phyloP scores from a whole-genome alignment of 2,113 vertebrate genomes.

The Podiceps cristatus region DNA sequence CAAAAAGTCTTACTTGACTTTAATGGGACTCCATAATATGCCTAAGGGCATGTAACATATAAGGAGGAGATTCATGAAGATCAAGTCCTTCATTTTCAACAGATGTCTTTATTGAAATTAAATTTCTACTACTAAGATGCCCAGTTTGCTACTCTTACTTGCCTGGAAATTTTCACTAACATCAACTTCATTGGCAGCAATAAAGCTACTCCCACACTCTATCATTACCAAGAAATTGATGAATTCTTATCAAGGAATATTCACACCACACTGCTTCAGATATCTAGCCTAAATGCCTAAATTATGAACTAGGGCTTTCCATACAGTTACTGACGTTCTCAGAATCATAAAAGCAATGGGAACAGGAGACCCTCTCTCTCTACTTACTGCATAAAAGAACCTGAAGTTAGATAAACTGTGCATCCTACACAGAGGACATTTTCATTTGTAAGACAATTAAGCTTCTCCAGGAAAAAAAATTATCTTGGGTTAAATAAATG shows the following conservation, averaged over 20 bases:
- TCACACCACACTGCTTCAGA: not conserved
- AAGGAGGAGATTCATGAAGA: not conserved
- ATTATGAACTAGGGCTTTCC: not conserved
- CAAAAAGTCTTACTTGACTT: not conserved
- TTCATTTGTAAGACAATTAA: not conserved
- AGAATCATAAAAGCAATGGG: not conserved
- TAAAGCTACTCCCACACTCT: not conserved
- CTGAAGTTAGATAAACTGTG: not conserved
- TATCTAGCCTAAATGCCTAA: not conserved
- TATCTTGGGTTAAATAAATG: not conserved
- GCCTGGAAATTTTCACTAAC: not conserved
- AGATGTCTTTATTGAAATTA: slow-evolving; percentile 38
- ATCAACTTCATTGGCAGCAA: not conserved
- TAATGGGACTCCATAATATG: not conserved
- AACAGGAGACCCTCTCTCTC: not conserved
- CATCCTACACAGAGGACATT: not conserved
- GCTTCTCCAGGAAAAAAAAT: not conserved
- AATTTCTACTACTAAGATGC: slow-evolving; percentile 47
- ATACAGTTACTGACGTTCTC: accelerated
- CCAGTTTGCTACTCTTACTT: not conserved
- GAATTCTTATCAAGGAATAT: not conserved
- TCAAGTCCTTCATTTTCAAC: not conserved
- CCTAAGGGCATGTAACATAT: not conserved
- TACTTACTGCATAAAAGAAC: not conserved
- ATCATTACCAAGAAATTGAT: not conserved